Evolutionary conservation across 2,113 vertebrate species (phyloP).

Genomic region (Crotalus tigris): DNA sequence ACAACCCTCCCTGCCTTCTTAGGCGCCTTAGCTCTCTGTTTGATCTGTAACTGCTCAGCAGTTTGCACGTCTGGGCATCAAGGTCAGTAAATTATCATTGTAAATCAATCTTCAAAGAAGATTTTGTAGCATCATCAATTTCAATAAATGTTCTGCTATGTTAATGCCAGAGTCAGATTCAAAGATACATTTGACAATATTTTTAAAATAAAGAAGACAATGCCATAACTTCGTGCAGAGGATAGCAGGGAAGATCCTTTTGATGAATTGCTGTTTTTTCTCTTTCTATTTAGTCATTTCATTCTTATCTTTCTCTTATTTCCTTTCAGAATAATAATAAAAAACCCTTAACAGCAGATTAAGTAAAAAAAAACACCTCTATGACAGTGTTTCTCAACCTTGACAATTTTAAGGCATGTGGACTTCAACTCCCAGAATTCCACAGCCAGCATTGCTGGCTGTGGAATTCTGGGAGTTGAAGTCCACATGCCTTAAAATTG

Average conservation of each 20-base stretch:
- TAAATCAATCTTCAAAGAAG: constrained; percentile 36
- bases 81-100: constrained; percentile 53
- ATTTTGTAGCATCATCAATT: constrained; percentile 6
- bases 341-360: background rate
- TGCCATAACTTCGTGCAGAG: background rate
- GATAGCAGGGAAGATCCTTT: background rate
- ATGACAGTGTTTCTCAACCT: too few relatives aligned
- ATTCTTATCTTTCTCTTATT: background rate
- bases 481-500: too few relatives aligned
- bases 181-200: background rate
- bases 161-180: background rate
- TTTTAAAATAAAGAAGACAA: background rate
- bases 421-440: too few relatives aligned
- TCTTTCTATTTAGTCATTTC: background rate
- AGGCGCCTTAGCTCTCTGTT: constrained; percentile 10
- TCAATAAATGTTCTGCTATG: background rate
- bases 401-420: too few relatives aligned
- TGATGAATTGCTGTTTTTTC: background rate
- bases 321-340: background rate
- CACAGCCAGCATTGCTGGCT: too few relatives aligned
- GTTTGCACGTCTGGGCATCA: constrained; percentile 55
- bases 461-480: too few relatives aligned
- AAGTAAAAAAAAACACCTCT: background rate
- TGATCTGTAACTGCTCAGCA: constrained; percentile 44
- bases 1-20: background rate